Percentiles rank a stretch among this genome's conserved stretches.
phyloP scores from a whole-genome alignment of 2,888 invertebrate species.

The Fragum whitleyi region DNA sequence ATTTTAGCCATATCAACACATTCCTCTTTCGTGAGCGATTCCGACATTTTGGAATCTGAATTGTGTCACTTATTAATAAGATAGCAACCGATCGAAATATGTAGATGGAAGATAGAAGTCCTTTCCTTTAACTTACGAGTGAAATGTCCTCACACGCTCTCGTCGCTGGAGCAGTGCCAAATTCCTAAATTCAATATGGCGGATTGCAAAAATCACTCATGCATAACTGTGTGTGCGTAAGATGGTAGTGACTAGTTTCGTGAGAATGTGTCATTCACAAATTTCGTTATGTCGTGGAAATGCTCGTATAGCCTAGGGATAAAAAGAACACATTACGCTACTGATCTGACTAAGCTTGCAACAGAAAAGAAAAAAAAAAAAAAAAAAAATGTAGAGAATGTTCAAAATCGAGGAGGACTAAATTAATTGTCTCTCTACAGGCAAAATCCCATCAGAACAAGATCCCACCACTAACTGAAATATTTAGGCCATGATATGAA shows the following conservation, averaged over 20 bases:
- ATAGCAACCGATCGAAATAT: neutral
- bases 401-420: too few species aligned
- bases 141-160: neutral
- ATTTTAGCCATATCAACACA: slow-evolving; percentile 93
- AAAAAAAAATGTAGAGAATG: too few species aligned
- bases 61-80: neutral
- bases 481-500: too few species aligned
- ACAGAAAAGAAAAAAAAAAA: too few species aligned
- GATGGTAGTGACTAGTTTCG: slow-evolving; percentile 34
- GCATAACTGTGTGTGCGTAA: slow-evolving; percentile 1
- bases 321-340: too few species aligned
- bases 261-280: neutral
- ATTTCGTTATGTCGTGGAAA: too few species aligned
- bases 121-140: neutral
- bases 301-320: too few species aligned
- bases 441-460: too few species aligned
- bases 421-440: too few species aligned
- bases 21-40: slow-evolving; percentile 21
- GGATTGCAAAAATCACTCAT: slow-evolving; percentile 29
- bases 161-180: slow-evolving; percentile 49
- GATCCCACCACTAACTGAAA: too few species aligned
- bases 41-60: slow-evolving; percentile 24
- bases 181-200: slow-evolving; percentile 39
- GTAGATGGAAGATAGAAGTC: neutral
- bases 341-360: too few species aligned